These are phyloP conservation scores for Parochlus steinenii DNA, from an alignment of 2,888 invertebrate species.

Conservation along the genomic window DNA sequence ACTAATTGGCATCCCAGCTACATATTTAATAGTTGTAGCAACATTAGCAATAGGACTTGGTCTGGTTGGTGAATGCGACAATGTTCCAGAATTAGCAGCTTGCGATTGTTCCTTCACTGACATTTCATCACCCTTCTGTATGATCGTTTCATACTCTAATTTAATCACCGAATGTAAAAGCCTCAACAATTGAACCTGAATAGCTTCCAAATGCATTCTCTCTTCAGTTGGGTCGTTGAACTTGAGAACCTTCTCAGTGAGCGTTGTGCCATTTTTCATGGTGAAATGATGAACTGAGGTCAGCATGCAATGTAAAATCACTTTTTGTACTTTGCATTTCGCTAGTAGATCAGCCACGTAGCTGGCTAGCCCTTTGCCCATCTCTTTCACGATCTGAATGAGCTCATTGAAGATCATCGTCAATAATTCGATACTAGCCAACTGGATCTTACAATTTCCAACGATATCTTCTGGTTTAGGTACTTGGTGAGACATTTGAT, in stretches of 20 bases:
- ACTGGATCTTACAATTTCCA: constrained; percentile 61
- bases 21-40: constrained; percentile 36
- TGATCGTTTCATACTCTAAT: constrained; percentile 52
- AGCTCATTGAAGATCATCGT: constrained; percentile 55
- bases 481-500: constrained; percentile 50
- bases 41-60: constrained; percentile 21
- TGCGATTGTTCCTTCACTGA: background rate
- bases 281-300: constrained; percentile 47
- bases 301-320: constrained; percentile 56
- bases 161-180: constrained; percentile 54
- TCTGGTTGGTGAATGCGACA: constrained; percentile 21
- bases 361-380: constrained; percentile 57
- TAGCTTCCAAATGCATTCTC: constrained; percentile 46
- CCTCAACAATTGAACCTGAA: constrained; percentile 48
- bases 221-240: constrained; percentile 53
- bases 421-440: constrained; percentile 57
- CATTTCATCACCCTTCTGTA: constrained; percentile 33
- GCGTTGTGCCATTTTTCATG: constrained; percentile 38
- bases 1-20: constrained; percentile 46
- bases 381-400: constrained; percentile 54
- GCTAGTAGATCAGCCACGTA: constrained; percentile 57
- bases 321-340: constrained; percentile 66
- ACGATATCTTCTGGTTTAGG: constrained; percentile 49
- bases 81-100: constrained; percentile 16
- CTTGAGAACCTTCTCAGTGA: constrained; percentile 56